These are phyloP conservation scores for Rhinichthys klamathensis DNA, from an alignment of 2,113 vertebrate species.

Conservation along the genomic window DNA sequence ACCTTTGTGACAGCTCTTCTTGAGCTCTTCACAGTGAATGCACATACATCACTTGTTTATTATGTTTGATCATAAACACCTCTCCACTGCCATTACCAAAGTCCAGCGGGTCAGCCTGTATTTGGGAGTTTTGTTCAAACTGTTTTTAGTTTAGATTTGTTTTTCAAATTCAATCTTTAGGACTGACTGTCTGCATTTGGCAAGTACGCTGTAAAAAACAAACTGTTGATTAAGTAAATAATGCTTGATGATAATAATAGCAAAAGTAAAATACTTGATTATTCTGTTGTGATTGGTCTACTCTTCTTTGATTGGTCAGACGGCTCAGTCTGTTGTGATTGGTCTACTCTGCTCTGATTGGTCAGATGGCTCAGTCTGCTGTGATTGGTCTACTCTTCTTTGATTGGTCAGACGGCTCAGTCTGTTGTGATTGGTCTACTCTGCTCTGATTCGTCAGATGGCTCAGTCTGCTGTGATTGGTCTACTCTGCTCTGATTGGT, in stretches of 20 bases:
- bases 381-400: no score
- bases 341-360: no score
- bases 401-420: no score
- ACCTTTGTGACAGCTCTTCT: neutral
- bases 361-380: no score
- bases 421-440: no score
- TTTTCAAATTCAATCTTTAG: neutral
- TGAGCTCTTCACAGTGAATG: neutral
- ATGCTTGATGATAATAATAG: neutral
- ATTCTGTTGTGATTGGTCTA: no score
- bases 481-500: no score
- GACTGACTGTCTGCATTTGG: neutral
- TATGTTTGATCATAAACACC: neutral
- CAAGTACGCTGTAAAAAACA: neutral
- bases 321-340: no score
- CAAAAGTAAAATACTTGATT: no score
- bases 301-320: no score
- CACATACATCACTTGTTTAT: neutral
- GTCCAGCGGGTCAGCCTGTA: neutral
- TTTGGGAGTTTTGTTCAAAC: neutral
- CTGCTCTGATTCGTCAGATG: no score
- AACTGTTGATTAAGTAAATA: neutral
- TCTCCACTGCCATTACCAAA: neutral
- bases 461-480: no score
- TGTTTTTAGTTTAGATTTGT: neutral